Conservation (phyloP, 2,113 vertebrate genomes). For the Pelvicachromis taeniatus region DNA sequence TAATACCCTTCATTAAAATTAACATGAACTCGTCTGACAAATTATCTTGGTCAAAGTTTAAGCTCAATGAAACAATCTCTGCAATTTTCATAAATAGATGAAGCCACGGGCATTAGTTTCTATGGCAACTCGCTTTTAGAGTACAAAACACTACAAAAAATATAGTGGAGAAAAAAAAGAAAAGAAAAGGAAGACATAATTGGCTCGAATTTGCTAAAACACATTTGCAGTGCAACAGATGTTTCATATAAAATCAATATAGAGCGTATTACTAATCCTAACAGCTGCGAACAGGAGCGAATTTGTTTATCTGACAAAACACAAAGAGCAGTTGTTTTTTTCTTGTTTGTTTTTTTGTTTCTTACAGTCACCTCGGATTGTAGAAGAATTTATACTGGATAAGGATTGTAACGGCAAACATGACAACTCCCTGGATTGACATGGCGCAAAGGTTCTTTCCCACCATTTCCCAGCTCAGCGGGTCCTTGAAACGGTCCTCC, state of each 20-base stretch:
- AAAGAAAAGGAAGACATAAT: background rate
- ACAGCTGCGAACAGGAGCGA: background rate
- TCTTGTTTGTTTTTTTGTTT: background rate
- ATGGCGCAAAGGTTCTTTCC: conserved; percentile 94
- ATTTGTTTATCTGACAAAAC: background rate
- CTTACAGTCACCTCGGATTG: conserved; percentile 79
- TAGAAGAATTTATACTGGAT: conserved; percentile 97
- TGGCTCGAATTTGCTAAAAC: background rate
- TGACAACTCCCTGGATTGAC: conserved; percentile 85
- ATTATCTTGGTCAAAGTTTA: conserved; percentile 47
- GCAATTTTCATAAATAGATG: conserved; percentile 38
- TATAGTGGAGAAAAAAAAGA: background rate
- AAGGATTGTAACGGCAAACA: conserved; percentile 87
- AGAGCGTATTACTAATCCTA: background rate
- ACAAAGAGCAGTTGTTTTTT: background rate
- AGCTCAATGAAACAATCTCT: conserved; percentile 12
- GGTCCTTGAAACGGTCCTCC: conserved; percentile 88
- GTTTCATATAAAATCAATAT: conserved; percentile 2
- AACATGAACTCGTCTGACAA: background rate
- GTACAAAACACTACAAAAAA: background rate
- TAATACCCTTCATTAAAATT: conserved; percentile 35
- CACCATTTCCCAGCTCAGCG: conserved; percentile 92
- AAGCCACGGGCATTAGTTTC: conserved; percentile 26
- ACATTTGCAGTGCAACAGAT: conserved; percentile 8
- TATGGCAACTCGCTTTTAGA: conserved; percentile 40